phyloP scores from a whole-genome alignment of 2,797 vertebrate species.

The Acanthis flammea region DNA sequence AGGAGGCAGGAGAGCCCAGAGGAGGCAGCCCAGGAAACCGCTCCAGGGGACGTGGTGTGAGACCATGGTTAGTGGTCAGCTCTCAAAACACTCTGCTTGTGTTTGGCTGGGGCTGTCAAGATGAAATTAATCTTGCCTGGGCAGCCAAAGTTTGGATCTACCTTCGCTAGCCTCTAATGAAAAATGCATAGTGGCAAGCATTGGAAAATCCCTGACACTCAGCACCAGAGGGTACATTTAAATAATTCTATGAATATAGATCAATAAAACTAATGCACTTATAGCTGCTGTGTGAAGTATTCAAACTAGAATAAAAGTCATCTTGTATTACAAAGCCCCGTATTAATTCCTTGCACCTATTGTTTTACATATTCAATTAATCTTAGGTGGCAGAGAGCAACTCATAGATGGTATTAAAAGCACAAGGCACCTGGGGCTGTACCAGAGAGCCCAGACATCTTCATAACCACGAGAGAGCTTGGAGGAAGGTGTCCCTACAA shows the following conservation, averaged over 20 bases:
- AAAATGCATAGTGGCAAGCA: conserved; percentile 76
- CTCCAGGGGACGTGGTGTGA: background rate
- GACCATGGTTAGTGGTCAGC: conserved; percentile 28
- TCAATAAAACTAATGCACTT: conserved; percentile 81
- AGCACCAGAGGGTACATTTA: conserved; percentile 77
- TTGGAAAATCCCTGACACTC: conserved; percentile 73
- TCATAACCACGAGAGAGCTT: conserved; percentile 31
- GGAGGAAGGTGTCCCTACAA: background rate
- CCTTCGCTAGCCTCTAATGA: conserved; percentile 74
- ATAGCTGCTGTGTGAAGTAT: conserved; percentile 68
- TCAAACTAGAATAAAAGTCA: conserved; percentile 73
- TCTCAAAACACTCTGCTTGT: conserved; percentile 2
- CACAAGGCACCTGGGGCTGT: background rate
- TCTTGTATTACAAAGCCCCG: conserved; percentile 64
- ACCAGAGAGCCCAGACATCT: conserved; percentile 43
- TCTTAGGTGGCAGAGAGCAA: conserved; percentile 59
- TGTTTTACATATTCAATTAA: conserved; percentile 79
- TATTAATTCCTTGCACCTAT: conserved; percentile 74
- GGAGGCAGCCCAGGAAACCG: background rate
- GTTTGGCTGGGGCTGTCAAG: conserved; percentile 60
- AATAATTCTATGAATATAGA: conserved; percentile 80
- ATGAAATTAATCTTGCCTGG: conserved; percentile 74
- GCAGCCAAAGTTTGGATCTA: conserved; percentile 74
- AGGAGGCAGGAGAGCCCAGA: background rate
- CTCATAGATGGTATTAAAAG: conserved; percentile 53